Conservation (phyloP, 2,888 invertebrate genomes). For the Trissonchulus sp. region DNA sequence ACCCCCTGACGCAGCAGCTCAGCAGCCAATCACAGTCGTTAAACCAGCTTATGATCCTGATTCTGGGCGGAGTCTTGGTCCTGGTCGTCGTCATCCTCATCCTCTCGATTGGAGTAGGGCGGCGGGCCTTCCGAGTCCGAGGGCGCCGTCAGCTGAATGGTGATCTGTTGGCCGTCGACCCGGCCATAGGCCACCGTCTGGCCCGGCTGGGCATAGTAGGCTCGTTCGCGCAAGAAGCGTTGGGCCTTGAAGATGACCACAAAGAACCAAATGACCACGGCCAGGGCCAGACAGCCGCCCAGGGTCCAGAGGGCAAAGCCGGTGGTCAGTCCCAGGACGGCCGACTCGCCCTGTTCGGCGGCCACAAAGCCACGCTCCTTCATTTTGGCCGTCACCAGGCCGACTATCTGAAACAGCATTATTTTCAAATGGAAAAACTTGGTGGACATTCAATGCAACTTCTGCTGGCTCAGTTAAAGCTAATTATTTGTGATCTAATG, state of each 20-base stretch:
- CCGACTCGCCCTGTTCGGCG: neutral
- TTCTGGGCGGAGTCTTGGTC: no score
- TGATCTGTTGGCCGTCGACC: neutral
- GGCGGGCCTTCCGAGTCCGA: neutral
- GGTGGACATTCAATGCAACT: no score
- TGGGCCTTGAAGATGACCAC: slow-evolving; percentile 10
- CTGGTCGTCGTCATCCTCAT: no score
- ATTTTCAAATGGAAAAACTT: no score
- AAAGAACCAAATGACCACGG: slow-evolving; percentile 21
- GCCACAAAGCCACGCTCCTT: neutral
- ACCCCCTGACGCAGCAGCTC: no score
- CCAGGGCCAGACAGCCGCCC: neutral
- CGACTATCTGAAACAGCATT: no score
- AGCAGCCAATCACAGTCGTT: no score
- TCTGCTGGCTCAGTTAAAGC: no score
- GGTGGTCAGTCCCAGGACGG: neutral
- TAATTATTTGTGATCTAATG: no score
- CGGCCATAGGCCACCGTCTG: neutral
- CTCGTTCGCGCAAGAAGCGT: slow-evolving; percentile 20
- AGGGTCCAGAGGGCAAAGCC: neutral
- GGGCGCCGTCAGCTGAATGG: neutral
- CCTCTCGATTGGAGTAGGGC: no score
- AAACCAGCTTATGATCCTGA: no score
- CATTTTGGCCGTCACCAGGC: neutral
- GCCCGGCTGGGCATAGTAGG: neutral